Evolutionary conservation across 2,797 vertebrate species (phyloP), one percentile per base, ranked within the genome.

Genomic region (Rhinogobio ventralis): DNA sequence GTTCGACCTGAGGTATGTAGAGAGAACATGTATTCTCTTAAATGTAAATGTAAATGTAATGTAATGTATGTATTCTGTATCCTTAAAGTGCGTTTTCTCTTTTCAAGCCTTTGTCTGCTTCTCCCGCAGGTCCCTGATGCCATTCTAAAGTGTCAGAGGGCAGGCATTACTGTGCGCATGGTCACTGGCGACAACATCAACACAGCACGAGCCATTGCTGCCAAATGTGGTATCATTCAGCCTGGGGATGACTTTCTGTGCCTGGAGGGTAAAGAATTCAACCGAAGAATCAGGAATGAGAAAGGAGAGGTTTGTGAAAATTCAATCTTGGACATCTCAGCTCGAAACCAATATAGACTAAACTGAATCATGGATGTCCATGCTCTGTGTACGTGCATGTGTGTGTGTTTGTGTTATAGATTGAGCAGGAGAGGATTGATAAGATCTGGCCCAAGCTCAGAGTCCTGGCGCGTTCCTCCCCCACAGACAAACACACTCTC

Each of bases 171-270:
- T 0, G 97, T 98, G 79, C 95, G 97, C 78, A 98, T 98, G 97
- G 97, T 98, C 87, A 98, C 97, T 0, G 97, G 97, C 0, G 97
- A 98, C 91, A 98, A 98, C 93, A 97, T 98, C 89, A 96, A 96
- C 94, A 98, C 97, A 0, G 97, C 97, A 25, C 93, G 97, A 13
- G 97, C 97, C 90, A 98, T 98, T 0, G 97, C 97, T 0, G 93
- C 93, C 79, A 98, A 98, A 90, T 98, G 97, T 5, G 97, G 97
- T 89, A 98, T 98, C 91, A 95, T 98, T 83, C 96, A 96, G 76
- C 95, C 97, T 0, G 97, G 97, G 0, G 97, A 98, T 69, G 97
- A 98, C 89, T 97, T 97, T 86, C 92, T 98, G 84, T 98, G 97
- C 90, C 79, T 98, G 66, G 97, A 98, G 19, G 97, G 97, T 28